These are phyloP conservation scores for Cryptomyrus ogoouensis DNA, from an alignment of 2,113 vertebrate genomes.

Conservation along the genomic window DNA sequence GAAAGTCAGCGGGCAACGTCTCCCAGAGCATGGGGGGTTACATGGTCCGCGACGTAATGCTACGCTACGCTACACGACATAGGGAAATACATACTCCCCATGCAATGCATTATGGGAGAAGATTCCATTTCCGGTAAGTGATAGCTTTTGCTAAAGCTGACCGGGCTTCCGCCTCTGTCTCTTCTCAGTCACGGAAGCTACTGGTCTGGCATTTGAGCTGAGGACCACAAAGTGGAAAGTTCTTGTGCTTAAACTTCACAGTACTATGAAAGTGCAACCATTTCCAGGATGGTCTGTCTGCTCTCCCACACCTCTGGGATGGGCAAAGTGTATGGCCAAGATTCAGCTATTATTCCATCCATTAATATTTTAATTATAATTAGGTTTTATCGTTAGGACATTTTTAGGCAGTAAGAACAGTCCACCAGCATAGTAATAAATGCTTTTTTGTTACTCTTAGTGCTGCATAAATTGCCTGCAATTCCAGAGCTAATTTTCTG, in stretches of 20 bases:
- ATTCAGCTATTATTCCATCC: not conserved
- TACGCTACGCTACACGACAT: not conserved
- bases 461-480: constrained; percentile 11
- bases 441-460: constrained; percentile 8
- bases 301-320: not conserved
- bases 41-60: not conserved
- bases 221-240: not conserved
- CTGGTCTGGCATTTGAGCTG: not conserved
- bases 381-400: not conserved
- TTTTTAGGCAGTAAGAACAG: not conserved
- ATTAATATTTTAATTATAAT: constrained; percentile 1
- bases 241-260: not conserved
- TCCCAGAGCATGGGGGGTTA: constrained; percentile 6
- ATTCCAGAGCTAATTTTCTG: constrained; percentile 17
- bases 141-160: not conserved
- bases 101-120: constrained; percentile 7
- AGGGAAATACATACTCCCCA: not conserved
- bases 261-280: constrained; percentile 2
- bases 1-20: not conserved
- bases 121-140: not conserved
- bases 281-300: not conserved
- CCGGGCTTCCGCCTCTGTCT: not conserved
- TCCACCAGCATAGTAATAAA: not conserved
- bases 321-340: not conserved
- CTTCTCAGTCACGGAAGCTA: not conserved